Base-by-base conservation (phyloP, 1,140 invertebrate genomes). In the Drosophila orena region DNA sequence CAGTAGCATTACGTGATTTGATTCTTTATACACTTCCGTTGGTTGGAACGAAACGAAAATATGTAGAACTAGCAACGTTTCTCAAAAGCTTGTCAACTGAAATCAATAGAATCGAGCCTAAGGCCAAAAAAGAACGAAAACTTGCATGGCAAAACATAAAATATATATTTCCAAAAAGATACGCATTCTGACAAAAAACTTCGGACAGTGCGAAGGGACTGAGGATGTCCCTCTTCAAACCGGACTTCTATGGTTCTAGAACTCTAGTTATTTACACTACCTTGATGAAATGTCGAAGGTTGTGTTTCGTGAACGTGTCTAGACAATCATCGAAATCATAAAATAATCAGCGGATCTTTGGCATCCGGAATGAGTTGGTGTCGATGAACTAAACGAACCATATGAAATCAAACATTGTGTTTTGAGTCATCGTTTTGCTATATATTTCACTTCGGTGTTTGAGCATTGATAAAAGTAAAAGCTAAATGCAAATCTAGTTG, bases 51-150 rank as follows among this genome's bases (percentile, higher is more conserved):
- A 52, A 40, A 58, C 47, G 17, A 50, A 73, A 64, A 71, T 84
- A 91, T 91, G 83, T 91, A 91, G 90, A 91, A 91, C 90, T 91
- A 91, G 90, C 86, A 91, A 91, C 90, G 72, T 88, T 88, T 90
- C 69, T 74, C 40, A 84, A 70, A 46, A 37, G 35, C 46, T 76
- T 30, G 44, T 62, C 24, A 74, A 73, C 60, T 30, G 44, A 81
- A 83, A 65, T 14, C 37, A 55, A 12, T 8, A 68, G 56, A 68
- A 10, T 20, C 4, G 38, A 47, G 70, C 76, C 71, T 46, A 65
- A 61, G 53, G 53, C 57, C 53, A 68, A 72, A 61, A 24, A 27
- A 53, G 7, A 64, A 72, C 57, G 62, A 65, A 40, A 60, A 38
- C 35, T 73, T 66, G 81, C 72, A 84, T 42, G 43, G 44, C 40